A percentile compares a stretch with the other conserved stretches of the same genome.
phyloP scores from a whole-genome alignment of 1,140 invertebrate species.

The Oryzaephilus surinamensis region DNA sequence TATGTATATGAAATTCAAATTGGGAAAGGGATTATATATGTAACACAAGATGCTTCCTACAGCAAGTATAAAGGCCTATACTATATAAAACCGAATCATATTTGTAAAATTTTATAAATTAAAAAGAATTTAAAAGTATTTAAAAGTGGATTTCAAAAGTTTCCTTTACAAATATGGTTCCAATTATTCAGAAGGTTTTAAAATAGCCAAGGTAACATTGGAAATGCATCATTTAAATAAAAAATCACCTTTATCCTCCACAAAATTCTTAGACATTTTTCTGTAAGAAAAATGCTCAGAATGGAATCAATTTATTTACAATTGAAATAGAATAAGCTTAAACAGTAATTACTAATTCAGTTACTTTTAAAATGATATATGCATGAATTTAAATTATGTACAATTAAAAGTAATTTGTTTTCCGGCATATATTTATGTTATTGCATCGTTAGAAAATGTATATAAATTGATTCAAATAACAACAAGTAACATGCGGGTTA shows the following conservation, averaged over 20 bases:
- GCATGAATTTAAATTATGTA: too few species aligned
- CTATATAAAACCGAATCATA: conserved; percentile 12
- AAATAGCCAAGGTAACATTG: conserved; percentile 38
- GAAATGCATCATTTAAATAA: conserved; percentile 30
- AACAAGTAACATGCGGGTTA: conserved; percentile 24
- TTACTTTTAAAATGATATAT: too few species aligned
- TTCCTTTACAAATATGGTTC: conserved; percentile 27
- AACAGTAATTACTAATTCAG: neutral
- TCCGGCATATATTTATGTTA: too few species aligned
- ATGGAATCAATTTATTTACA: conserved; percentile 31
- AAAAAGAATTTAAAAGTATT: conserved; percentile 2
- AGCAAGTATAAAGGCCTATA: conserved; percentile 15
- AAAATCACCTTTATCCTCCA: conserved; percentile 12
- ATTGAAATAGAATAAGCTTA: too few species aligned
- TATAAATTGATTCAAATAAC: conserved; percentile 21
- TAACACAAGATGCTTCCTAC: conserved; percentile 21
- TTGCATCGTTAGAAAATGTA: neutral
- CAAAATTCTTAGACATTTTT: conserved; percentile 14
- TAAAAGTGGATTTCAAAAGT: too few species aligned
- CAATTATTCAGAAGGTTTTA: conserved; percentile 13
- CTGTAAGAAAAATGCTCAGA: conserved; percentile 15
- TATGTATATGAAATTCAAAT: too few species aligned
- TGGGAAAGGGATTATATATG: too few species aligned
- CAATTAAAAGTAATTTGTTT: too few species aligned
- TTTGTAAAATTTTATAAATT: conserved; percentile 11